Percentiles rank a stretch among this genome's conserved stretches.
phyloP scores from a whole-genome alignment of 2,797 vertebrate genomes.

The Schizopygopsis pylzovi region DNA sequence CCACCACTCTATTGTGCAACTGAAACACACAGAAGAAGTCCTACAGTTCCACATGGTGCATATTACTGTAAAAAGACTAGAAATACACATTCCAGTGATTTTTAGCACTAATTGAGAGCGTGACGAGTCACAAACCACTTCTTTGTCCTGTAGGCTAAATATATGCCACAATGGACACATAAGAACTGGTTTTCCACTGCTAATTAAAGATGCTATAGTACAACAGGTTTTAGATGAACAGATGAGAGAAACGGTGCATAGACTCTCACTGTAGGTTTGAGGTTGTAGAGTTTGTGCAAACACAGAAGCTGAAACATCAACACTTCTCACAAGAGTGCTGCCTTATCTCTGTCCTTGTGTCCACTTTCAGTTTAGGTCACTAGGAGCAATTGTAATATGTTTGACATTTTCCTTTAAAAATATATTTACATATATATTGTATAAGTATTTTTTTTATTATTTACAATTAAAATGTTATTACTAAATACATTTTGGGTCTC shows the following conservation, averaged over 20 bases:
- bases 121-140: not conserved
- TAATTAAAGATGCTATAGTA: not conserved
- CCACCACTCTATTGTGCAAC: not conserved
- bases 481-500: no score
- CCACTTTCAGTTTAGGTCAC: not conserved
- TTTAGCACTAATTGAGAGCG: not conserved
- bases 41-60: not conserved
- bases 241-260: not conserved
- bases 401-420: not conserved
- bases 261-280: not conserved
- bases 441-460: not conserved
- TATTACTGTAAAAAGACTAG: not conserved
- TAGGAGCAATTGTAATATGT: not conserved
- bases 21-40: not conserved
- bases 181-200: not conserved
- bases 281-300: slow-evolving; percentile 8
- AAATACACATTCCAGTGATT: not conserved
- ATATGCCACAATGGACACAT: not conserved
- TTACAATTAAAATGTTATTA: not conserved
- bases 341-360: slow-evolving; percentile 12
- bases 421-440: not conserved
- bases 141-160: not conserved
- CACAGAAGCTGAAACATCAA: slow-evolving; percentile 30
- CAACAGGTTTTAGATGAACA: slow-evolving; percentile 11
- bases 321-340: slow-evolving; percentile 9